Percentiles rank a stretch among this genome's conserved stretches.
Evolutionary conservation across 2,797 vertebrate species (phyloP).

Genomic region (Sphenopsis melanotis): DNA sequence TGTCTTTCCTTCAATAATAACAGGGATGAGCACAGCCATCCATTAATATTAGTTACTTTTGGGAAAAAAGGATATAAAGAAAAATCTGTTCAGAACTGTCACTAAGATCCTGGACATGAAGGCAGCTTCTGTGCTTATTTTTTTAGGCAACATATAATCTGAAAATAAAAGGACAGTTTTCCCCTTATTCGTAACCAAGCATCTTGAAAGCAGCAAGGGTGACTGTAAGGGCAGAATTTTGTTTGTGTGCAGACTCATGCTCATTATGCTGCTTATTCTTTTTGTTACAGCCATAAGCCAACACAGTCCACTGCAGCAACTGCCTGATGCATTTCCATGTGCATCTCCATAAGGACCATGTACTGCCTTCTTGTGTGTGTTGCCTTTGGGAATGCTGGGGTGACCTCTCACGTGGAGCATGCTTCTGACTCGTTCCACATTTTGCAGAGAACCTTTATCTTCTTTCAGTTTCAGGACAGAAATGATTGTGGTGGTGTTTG

Average conservation of each 20-base stretch:
- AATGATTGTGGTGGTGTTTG: accelerated
- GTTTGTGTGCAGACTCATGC: not conserved
- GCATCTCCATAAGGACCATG: not conserved
- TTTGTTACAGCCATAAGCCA: not conserved
- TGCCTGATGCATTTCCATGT: not conserved
- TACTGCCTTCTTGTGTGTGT: not conserved
- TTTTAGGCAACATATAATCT: not conserved
- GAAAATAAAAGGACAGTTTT: not conserved
- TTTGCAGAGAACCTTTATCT: not conserved
- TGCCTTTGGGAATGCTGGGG: not conserved
- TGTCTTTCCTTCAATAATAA: not conserved
- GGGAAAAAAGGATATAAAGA: not conserved
- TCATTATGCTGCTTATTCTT: not conserved
- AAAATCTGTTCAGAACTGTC: not conserved
- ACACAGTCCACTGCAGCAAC: not conserved
- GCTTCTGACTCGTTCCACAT: not conserved
- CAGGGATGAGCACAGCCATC: not conserved
- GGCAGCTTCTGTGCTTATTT: not conserved
- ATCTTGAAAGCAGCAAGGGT: not conserved
- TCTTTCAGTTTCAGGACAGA: not conserved
- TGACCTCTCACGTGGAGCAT: not conserved
- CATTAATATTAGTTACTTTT: not conserved
- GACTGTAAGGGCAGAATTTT: not conserved
- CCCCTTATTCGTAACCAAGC: not conserved
- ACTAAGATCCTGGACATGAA: not conserved